Conservation (phyloP, 2,888 invertebrate genomes). For the Aphodius sticticus region DNA sequence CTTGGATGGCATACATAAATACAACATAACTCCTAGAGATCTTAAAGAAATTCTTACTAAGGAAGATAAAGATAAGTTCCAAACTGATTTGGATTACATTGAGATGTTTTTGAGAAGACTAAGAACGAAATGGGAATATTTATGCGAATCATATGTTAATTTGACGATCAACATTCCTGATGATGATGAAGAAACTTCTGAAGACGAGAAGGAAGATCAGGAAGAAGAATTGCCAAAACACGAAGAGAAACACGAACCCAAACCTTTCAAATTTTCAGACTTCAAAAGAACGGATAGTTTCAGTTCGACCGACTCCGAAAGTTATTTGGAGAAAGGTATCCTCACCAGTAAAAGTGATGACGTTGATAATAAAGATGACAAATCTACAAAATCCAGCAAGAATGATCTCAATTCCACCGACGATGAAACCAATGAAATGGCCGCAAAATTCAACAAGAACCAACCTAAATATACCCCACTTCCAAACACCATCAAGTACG, state of each 20-base stretch:
- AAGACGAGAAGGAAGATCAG: constrained; percentile 46
- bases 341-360: constrained; percentile 57
- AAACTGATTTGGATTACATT: constrained; percentile 56
- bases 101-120: constrained; percentile 57
- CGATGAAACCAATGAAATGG: constrained; percentile 56
- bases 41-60: constrained; percentile 66
- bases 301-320: constrained; percentile 55
- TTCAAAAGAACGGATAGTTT: constrained; percentile 61
- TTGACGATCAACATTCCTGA: constrained; percentile 56
- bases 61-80: constrained; percentile 56
- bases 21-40: constrained; percentile 68
- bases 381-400: constrained; percentile 34
- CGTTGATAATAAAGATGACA: constrained; percentile 51
- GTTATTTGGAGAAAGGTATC: constrained; percentile 56
- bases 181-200: constrained; percentile 42
- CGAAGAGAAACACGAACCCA: constrained; percentile 37
- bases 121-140: constrained; percentile 57
- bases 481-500: constrained; percentile 50
- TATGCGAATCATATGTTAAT: constrained; percentile 58
- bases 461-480: constrained; percentile 54
- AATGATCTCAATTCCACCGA: constrained; percentile 53
- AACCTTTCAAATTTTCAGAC: constrained; percentile 65
- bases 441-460: constrained; percentile 49
- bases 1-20: constrained; percentile 73
- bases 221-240: constrained; percentile 26